Percentiles rank a stretch among this genome's conserved stretches.
Evolutionary conservation across 1,140 invertebrate genomes (phyloP).

Genomic region (Drosophila lini): DNA sequence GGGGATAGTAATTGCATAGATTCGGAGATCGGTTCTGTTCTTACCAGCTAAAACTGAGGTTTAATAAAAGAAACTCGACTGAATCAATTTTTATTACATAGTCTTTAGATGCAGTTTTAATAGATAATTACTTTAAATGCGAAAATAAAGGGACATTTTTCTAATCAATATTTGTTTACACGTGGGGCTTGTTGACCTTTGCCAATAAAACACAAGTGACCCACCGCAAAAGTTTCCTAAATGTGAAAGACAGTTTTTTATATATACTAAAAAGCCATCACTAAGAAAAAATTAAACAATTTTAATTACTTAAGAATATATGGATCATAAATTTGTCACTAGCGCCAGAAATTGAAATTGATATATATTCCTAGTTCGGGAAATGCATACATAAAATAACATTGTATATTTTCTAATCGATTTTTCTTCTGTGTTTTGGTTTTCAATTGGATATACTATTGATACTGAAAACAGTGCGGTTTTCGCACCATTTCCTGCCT

Average conservation of each 20-base stretch:
- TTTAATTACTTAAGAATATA: too few species aligned
- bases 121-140: neutral
- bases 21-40: neutral
- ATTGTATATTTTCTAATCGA: neutral
- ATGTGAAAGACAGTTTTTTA: neutral
- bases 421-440: neutral
- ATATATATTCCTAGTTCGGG: too few species aligned
- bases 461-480: conserved; percentile 2
- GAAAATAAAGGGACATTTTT: too few species aligned
- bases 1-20: neutral
- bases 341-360: too few species aligned
- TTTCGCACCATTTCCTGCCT: neutral
- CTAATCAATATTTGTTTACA: neutral
- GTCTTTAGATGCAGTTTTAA: neutral
- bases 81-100: neutral
- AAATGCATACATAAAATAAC: too few species aligned
- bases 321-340: neutral
- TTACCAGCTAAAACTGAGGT: neutral
- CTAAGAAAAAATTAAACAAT: too few species aligned
- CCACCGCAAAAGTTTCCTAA: conserved; percentile 1
- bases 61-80: neutral
- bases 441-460: neutral
- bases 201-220: neutral
- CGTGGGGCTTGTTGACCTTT: too few species aligned
- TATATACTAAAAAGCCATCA: neutral